Percentiles rank a stretch among this genome's conserved stretches.
phyloP scores from a whole-genome alignment of 1,140 invertebrate species.

The Nasonia vitripennis region DNA sequence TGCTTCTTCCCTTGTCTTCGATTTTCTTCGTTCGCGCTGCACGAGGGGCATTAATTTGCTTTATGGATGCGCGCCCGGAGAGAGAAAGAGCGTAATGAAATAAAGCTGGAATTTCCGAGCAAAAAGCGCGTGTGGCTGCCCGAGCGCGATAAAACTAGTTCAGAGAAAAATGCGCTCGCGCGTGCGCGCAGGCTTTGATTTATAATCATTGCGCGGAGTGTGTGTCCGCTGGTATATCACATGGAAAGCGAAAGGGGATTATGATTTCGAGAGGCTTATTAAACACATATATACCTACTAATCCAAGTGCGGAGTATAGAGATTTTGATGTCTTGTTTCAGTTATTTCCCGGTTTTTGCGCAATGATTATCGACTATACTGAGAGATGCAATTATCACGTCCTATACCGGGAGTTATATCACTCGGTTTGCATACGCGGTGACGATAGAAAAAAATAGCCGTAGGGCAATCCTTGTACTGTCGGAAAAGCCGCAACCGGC shows the following conservation, averaged over 20 bases:
- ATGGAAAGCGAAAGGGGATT: slow-evolving; percentile 22
- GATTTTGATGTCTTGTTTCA: not conserved
- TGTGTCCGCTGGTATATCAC: not conserved
- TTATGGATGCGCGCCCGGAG: slow-evolving; percentile 39
- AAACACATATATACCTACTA: not conserved
- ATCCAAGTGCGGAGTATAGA: not conserved
- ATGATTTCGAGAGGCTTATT: not conserved
- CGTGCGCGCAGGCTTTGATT: slow-evolving; percentile 18
- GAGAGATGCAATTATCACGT: not conserved
- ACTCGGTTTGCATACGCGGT: not conserved
- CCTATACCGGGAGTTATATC: not conserved
- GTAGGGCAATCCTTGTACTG: not conserved
- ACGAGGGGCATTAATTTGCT: slow-evolving; percentile 42
- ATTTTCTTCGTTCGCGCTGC: slow-evolving; percentile 16
- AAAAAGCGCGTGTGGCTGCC: slow-evolving; percentile 1
- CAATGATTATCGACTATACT: not conserved
- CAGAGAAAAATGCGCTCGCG: slow-evolving; percentile 2
- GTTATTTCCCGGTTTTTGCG: too few relatives aligned
- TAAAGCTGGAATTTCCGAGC: slow-evolving; percentile 29
- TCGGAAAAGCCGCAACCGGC: not conserved
- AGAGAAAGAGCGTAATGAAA: slow-evolving; percentile 32
- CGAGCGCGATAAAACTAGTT: slow-evolving; percentile 23
- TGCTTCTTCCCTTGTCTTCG: slow-evolving; percentile 40
- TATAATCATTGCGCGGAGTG: slow-evolving; percentile 5
- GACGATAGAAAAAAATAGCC: not conserved